Percentiles rank a stretch among this genome's conserved stretches.
phyloP scores from a whole-genome alignment of 2,113 vertebrate species.

The Nibea albiflora region DNA sequence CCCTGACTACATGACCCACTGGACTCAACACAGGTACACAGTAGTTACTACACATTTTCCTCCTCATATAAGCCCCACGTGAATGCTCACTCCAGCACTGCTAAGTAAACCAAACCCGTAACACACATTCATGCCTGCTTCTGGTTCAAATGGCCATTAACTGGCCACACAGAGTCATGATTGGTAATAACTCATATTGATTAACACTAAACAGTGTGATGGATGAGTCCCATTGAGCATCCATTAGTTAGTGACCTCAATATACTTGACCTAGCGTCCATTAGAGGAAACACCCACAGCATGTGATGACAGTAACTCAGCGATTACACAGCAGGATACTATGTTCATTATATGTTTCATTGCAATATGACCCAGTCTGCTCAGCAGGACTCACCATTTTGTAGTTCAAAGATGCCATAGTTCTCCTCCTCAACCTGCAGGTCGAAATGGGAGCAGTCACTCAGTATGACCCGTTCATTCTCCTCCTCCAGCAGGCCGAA shows the following conservation, averaged over 20 bases:
- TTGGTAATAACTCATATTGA: background rate
- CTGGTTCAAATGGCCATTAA: background rate
- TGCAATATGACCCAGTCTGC: background rate
- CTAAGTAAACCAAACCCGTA: background rate
- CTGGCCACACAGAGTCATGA: background rate
- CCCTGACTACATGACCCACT: background rate
- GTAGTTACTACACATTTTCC: background rate
- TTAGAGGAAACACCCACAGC: background rate
- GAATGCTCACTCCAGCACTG: background rate
- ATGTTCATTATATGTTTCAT: background rate
- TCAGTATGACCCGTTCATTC: slow-evolving; percentile 85
- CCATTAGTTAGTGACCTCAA: background rate
- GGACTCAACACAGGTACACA: background rate
- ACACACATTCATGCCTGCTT: background rate
- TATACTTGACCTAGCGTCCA: background rate
- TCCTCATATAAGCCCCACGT: background rate
- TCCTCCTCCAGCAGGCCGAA: slow-evolving; percentile 83
- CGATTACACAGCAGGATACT: background rate
- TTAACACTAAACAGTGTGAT: slow-evolving; percentile 9
- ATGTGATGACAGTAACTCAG: background rate
- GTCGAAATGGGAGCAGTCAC: slow-evolving; percentile 94
- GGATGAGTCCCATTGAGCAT: background rate
- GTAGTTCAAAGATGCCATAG: slow-evolving; percentile 85
- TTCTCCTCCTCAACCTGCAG: slow-evolving; percentile 89
- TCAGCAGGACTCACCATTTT: slow-evolving; percentile 84